These are phyloP conservation scores for Pocillopora verrucosa DNA, from an alignment of 64 coral and sea anemone species.

Conservation along the genomic window DNA sequence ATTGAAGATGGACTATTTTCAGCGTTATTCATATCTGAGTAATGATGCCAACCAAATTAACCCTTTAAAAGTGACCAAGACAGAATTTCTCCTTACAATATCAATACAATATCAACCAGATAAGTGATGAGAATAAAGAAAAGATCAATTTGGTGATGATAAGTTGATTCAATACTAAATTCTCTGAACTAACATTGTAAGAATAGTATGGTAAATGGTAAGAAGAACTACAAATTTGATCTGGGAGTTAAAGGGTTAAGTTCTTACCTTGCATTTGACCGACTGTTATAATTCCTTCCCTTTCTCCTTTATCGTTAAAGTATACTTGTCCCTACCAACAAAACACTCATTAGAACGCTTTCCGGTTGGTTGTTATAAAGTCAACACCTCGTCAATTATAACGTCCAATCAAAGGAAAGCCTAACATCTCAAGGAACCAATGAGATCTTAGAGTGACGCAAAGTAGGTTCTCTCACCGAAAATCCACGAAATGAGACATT, in stretches of 20 bases:
- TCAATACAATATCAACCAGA: neutral
- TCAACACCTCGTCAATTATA: neutral
- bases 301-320: conserved; percentile 26
- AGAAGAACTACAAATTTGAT: too few species aligned
- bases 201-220: too few species aligned
- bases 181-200: too few species aligned
- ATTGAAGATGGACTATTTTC: too few species aligned
- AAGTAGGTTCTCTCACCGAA: neutral
- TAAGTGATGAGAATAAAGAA: too few species aligned
- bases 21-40: too few species aligned
- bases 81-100: neutral
- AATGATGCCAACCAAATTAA: too few species aligned
- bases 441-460: neutral
- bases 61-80: too few species aligned
- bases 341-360: too few species aligned
- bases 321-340: neutral
- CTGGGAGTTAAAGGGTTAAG: neutral
- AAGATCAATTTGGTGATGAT: too few species aligned
- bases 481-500: conserved; percentile 9
- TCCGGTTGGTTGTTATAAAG: too few species aligned
- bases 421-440: neutral
- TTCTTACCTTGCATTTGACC: conserved; percentile 23
- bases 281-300: conserved; percentile 19
- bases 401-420: neutral
- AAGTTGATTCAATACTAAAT: too few species aligned